Conservation (phyloP, 2,113 vertebrate genomes). For the Benitochromis conjunctus region DNA sequence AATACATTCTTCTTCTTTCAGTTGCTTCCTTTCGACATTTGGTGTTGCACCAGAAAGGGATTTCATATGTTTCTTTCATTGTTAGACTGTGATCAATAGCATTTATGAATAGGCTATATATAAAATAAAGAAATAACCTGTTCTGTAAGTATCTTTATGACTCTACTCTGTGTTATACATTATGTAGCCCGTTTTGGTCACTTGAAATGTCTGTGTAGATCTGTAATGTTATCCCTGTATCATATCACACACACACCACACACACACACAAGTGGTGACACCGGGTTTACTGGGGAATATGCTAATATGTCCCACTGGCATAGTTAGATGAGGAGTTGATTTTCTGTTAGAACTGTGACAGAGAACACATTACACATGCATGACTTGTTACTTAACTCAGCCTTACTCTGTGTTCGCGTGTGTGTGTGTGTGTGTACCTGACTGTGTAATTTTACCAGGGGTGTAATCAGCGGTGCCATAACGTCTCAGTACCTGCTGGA, state of each 20-base stretch:
- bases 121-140: background rate
- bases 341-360: conserved; percentile 7
- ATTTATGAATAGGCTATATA: background rate
- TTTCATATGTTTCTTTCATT: background rate
- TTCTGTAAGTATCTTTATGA: background rate
- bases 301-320: conserved; percentile 9
- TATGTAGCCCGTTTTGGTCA: background rate
- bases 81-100: background rate
- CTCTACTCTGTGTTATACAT: background rate
- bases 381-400: conserved; percentile 64
- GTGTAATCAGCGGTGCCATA: conserved; percentile 97
- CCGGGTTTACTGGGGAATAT: background rate
- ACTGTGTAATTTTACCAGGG: conserved; percentile 67
- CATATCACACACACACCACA: background rate
- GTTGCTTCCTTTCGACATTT: background rate
- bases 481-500: conserved; percentile 98
- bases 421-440: background rate
- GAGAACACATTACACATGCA: conserved; percentile 48
- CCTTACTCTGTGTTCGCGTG: conserved; percentile 4
- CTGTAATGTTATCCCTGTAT: background rate
- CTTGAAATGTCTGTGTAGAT: background rate
- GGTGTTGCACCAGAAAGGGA: background rate
- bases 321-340: conserved; percentile 24
- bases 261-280: background rate
- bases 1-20: background rate